These are phyloP conservation scores for Myotis myotis DNA, from an alignment of 2,797 vertebrate species.

Conservation along the genomic window DNA sequence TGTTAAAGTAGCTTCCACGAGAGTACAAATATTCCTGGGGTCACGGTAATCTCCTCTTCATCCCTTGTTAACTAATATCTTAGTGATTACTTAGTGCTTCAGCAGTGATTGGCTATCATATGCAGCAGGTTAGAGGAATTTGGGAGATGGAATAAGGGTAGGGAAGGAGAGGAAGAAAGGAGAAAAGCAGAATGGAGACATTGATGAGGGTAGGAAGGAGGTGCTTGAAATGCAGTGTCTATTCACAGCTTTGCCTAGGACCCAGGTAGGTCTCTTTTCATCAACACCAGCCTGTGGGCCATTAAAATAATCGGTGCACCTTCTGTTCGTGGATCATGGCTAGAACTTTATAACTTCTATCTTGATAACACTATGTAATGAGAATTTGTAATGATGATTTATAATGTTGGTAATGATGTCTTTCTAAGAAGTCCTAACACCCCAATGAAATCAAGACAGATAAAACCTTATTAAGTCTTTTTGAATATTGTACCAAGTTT, in stretches of 20 bases:
- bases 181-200: not conserved
- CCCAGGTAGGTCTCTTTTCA: not conserved
- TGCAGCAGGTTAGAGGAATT: not conserved
- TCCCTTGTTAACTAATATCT: conserved; percentile 8
- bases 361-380: not conserved
- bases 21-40: not conserved
- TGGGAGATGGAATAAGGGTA: not conserved
- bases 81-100: not conserved
- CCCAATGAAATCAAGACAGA: not conserved
- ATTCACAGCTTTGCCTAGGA: not conserved
- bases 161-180: not conserved
- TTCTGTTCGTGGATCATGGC: not conserved
- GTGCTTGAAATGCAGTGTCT: not conserved
- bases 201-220: not conserved
- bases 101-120: not conserved
- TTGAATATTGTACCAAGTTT: conserved; percentile 1
- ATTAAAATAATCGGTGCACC: not conserved
- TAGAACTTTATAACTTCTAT: conserved; percentile 1
- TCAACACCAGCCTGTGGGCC: not conserved
- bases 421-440: not conserved
- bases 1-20: not conserved
- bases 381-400: not conserved
- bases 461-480: conserved; percentile 17
- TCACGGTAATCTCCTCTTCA: not conserved
- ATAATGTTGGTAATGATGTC: not conserved